phyloP scores from a whole-genome alignment of 2,797 vertebrate genomes.

The Molossus molossus region DNA sequence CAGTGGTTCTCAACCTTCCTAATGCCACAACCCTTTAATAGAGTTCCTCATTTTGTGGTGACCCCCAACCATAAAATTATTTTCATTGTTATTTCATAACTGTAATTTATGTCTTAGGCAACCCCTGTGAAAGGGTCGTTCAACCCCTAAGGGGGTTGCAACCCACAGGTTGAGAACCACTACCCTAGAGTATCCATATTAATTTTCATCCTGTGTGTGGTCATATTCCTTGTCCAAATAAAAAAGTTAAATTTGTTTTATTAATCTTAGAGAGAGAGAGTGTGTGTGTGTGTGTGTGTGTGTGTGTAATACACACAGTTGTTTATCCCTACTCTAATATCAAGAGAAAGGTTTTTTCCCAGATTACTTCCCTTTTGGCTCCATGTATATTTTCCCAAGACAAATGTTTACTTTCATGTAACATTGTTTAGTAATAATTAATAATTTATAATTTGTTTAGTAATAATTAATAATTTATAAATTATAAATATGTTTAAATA shows the following conservation, averaged over 20 bases:
- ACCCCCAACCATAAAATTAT: too few relatives aligned
- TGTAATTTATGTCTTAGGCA: too few relatives aligned
- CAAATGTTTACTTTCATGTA: constrained; percentile 48
- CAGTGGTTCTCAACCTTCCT: too few relatives aligned
- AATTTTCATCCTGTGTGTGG: constrained; percentile 1
- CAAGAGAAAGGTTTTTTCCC: constrained; percentile 17
- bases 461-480: too few relatives aligned
- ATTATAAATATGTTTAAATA: constrained; percentile 22
- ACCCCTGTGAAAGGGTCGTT: too few relatives aligned
- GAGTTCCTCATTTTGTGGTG: too few relatives aligned
- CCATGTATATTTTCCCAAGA: constrained; percentile 17
- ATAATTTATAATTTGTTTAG: not conserved
- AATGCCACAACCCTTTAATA: too few relatives aligned
- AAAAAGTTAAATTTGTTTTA: constrained; percentile 8
- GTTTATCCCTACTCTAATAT: constrained; percentile 11
- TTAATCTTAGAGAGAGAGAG: not conserved
- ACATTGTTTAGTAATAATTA: not conserved
- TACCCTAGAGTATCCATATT: not conserved
- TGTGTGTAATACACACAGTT: not conserved
- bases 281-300: not conserved
- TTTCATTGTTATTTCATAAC: too few relatives aligned
- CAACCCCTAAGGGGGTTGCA: too few relatives aligned
- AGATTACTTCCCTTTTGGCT: not conserved
- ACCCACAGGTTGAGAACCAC: too few relatives aligned
- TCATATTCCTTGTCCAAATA: not conserved